phyloP scores from a whole-genome alignment of 1,140 invertebrate genomes.

The Andrena cerasifolii region DNA sequence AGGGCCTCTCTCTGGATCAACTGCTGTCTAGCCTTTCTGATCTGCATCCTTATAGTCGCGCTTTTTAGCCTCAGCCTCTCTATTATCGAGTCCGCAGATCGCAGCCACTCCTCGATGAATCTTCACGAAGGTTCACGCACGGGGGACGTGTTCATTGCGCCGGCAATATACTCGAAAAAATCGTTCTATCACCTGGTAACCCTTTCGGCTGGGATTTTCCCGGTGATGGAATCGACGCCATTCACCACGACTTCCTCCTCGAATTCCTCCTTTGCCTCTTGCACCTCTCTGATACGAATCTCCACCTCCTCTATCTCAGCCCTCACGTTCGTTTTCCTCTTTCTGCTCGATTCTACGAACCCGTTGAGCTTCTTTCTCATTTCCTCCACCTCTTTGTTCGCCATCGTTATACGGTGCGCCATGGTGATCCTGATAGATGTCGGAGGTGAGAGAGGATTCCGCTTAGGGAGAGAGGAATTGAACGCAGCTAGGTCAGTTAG shows the following conservation, averaged over 20 bases:
- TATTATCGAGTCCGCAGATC: constrained; percentile 78
- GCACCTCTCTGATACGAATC: constrained; percentile 76
- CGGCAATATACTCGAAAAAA: neutral
- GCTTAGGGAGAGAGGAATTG: neutral
- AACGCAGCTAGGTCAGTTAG: too few relatives aligned
- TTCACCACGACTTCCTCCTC: constrained; percentile 78
- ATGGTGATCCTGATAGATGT: constrained; percentile 61
- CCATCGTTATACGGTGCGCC: constrained; percentile 77
- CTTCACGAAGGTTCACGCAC: constrained; percentile 52
- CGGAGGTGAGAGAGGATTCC: neutral
- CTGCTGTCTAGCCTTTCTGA: constrained; percentile 80
- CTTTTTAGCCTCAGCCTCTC: constrained; percentile 82
- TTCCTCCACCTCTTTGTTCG: constrained; percentile 80
- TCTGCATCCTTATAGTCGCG: constrained; percentile 81
- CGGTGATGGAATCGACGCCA: constrained; percentile 80
- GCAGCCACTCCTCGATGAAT: constrained; percentile 82
- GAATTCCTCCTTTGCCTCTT: constrained; percentile 76
- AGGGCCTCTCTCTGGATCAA: constrained; percentile 80
- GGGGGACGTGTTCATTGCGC: constrained; percentile 17
- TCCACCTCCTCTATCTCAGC: constrained; percentile 82
- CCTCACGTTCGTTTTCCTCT: constrained; percentile 75
- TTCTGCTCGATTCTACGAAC: constrained; percentile 68
- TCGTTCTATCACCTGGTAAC: constrained; percentile 77
- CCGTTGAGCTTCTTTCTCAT: constrained; percentile 73
- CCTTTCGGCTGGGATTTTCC: constrained; percentile 82